Percentiles rank a stretch among this genome's conserved stretches.
Evolutionary conservation across 1,140 invertebrate species (phyloP).

Genomic region (Pararge aegeria): DNA sequence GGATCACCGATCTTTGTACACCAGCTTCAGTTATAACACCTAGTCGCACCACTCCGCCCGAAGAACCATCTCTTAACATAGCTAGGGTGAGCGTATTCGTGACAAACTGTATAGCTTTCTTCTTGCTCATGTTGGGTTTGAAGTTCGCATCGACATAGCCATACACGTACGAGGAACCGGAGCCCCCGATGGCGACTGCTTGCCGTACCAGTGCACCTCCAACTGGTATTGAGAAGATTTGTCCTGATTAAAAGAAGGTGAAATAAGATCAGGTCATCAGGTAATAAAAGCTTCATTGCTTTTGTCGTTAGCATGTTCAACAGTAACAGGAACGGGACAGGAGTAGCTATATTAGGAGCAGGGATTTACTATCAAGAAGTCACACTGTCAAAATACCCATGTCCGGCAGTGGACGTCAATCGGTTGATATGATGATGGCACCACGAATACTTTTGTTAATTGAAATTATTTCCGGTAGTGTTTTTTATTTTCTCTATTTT

Average conservation of each 20-base stretch:
- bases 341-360: no score
- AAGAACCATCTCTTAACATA: slow-evolving; percentile 95
- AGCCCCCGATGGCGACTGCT: slow-evolving; percentile 94
- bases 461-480: no score
- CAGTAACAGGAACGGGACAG: no score
- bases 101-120: slow-evolving; percentile 93
- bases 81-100: slow-evolving; percentile 93
- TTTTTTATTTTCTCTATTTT: no score
- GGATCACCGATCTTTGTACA: slow-evolving; percentile 86
- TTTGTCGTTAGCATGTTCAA: no score
- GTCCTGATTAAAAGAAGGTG: slow-evolving; percentile 67
- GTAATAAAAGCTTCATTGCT: no score
- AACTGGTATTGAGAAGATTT: slow-evolving; percentile 94
- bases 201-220: slow-evolving; percentile 96
- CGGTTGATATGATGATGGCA: no score
- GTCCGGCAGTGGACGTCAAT: no score
- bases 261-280: no score
- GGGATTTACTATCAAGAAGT: no score
- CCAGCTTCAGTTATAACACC: slow-evolving; percentile 94
- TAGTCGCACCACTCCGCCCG: slow-evolving; percentile 95
- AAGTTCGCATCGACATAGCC: slow-evolving; percentile 96
- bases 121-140: slow-evolving; percentile 91
- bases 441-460: no score
- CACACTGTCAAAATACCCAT: no score
- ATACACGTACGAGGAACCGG: slow-evolving; percentile 97